A percentile compares a stretch with the other conserved stretches of the same genome.
Conservation (phyloP, 2,113 vertebrate species). For the Ovis canadensis region DNA sequence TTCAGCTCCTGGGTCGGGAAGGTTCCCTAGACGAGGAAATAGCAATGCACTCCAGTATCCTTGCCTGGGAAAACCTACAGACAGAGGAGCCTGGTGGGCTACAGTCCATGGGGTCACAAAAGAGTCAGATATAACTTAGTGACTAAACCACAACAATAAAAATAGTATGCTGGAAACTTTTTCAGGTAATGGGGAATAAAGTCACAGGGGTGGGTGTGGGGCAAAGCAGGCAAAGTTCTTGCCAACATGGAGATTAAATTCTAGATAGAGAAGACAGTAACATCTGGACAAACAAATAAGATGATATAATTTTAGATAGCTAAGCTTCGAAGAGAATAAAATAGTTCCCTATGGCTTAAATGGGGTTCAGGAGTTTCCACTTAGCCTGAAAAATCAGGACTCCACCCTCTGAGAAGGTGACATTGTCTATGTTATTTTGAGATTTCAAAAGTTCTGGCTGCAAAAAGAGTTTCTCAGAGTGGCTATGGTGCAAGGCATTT, state of each 20-base stretch:
- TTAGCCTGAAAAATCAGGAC: background rate
- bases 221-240: background rate
- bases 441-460: background rate
- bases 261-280: background rate
- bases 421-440: background rate
- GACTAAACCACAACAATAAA: background rate
- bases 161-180: background rate
- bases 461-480: background rate
- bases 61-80: background rate
- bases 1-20: background rate
- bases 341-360: background rate
- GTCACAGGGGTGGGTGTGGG: fast-evolving
- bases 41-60: background rate
- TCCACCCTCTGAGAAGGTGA: no score
- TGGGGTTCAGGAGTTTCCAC: background rate
- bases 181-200: background rate
- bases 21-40: background rate
- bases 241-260: background rate
- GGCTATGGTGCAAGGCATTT: background rate
- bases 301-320: background rate
- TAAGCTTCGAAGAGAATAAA: background rate
- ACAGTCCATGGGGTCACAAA: background rate
- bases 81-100: background rate
- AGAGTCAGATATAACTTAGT: background rate
- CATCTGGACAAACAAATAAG: background rate